Conservation (phyloP, 2,888 invertebrate genomes). For the Polydrusus tereticollis region DNA sequence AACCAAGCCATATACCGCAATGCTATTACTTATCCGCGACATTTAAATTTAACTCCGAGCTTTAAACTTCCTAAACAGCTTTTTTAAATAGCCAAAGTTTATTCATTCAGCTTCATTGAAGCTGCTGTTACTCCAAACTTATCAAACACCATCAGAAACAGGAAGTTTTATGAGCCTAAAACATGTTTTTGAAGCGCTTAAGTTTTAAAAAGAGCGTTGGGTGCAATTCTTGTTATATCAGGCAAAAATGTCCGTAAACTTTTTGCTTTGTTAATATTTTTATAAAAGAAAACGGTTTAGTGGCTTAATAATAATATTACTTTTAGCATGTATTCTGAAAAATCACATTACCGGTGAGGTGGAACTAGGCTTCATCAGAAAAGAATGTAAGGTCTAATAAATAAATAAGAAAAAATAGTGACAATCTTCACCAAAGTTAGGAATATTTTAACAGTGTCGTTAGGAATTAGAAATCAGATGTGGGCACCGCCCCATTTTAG, state of each 20-base stretch:
- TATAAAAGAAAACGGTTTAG: no score
- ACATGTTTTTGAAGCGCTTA: slow-evolving; percentile 4
- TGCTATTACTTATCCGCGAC: neutral
- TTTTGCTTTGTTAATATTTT: neutral
- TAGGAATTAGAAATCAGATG: no score
- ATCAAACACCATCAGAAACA: slow-evolving; percentile 4
- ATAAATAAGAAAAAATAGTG: no score
- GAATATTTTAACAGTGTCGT: no score
- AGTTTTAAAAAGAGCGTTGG: slow-evolving; percentile 4
- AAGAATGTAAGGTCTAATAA: no score
- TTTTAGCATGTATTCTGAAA: no score
- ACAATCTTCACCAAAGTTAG: no score
- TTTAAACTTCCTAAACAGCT: slow-evolving; percentile 12
- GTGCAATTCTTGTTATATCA: neutral
- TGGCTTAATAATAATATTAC: no score
- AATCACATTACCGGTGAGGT: no score
- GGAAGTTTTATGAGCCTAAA: slow-evolving; percentile 1
- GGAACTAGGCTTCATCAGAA: no score
- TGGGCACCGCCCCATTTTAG: no score
- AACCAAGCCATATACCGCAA: neutral
- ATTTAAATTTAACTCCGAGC: neutral
- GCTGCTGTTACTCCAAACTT: slow-evolving; percentile 1
- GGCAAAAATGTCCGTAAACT: neutral
- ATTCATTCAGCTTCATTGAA: slow-evolving; percentile 31
- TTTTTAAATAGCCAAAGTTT: slow-evolving; percentile 23